Evolutionary conservation across 2,113 vertebrate genomes (phyloP).

Genomic region (Micronisus gabar): DNA sequence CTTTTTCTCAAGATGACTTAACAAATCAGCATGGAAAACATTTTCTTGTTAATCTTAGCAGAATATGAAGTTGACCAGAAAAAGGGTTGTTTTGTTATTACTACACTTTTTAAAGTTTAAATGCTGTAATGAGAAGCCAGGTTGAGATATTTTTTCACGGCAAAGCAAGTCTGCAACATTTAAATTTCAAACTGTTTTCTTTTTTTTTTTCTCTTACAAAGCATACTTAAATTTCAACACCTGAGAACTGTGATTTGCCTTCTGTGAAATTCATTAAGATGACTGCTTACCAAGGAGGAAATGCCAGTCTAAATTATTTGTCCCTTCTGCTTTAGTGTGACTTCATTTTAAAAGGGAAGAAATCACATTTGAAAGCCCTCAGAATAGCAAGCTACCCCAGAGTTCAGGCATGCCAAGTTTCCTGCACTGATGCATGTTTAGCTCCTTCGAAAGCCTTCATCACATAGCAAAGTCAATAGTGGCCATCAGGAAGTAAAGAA

Average conservation of each 20-base stretch:
- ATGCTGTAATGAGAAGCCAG: not conserved
- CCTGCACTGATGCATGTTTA: not conserved
- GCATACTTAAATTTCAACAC: not conserved
- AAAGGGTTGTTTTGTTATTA: not conserved
- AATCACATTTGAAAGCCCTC: not conserved
- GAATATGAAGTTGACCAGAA: not conserved
- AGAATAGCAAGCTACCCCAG: not conserved
- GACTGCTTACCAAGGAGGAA: not conserved
- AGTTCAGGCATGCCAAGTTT: not conserved
- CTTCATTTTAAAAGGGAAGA: not conserved
- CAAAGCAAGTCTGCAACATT: not conserved
- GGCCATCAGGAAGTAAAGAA: slow-evolving; percentile 59
- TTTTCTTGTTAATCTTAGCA: not conserved
- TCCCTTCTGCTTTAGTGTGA: not conserved
- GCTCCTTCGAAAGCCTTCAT: not conserved
- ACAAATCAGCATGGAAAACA: not conserved
- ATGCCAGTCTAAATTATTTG: not conserved
- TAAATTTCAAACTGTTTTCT: not conserved
- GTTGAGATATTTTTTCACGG: not conserved
- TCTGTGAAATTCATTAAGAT: slow-evolving; percentile 31
- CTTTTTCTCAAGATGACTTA: not conserved
- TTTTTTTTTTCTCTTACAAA: not conserved
- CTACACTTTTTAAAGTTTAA: not conserved
- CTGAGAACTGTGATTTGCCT: not conserved
- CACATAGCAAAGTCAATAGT: slow-evolving; percentile 40